Evolutionary conservation across 2,113 vertebrate genomes (phyloP).

Genomic region (Scomber colias): DNA sequence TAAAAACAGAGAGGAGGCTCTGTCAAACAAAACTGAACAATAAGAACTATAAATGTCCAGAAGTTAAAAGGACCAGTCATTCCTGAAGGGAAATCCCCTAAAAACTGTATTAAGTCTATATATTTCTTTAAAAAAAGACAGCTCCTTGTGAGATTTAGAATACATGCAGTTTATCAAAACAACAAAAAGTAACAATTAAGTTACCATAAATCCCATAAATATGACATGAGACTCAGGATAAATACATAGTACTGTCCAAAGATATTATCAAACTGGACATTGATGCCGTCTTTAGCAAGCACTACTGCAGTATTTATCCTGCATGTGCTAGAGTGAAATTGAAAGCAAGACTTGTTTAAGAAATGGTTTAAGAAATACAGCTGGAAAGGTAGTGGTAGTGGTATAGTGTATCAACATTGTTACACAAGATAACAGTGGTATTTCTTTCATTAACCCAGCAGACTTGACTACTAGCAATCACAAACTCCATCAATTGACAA

Average conservation of each 20-base stretch:
- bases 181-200: conserved; percentile 43
- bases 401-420: neutral
- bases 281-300: neutral
- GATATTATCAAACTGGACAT: neutral
- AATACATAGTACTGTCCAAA: conserved; percentile 18
- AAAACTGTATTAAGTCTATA: conserved; percentile 6
- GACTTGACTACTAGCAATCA: neutral
- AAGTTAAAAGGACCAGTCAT: conserved; percentile 15
- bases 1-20: conserved; percentile 23
- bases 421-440: neutral
- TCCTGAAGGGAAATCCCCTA: conserved; percentile 18
- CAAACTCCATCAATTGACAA: neutral
- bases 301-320: neutral
- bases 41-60: conserved; percentile 26
- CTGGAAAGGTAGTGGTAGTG: neutral
- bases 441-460: neutral
- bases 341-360: neutral
- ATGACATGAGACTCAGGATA: conserved; percentile 22
- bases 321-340: neutral
- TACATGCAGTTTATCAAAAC: conserved; percentile 19
- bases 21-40: conserved; percentile 42
- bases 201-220: conserved; percentile 27
- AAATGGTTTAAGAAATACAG: neutral
- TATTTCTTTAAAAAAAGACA: conserved; percentile 3
- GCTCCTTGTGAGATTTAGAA: conserved; percentile 14